Base-by-base conservation (phyloP, 1,140 invertebrate species). In the Lepidurus arcticus region DNA sequence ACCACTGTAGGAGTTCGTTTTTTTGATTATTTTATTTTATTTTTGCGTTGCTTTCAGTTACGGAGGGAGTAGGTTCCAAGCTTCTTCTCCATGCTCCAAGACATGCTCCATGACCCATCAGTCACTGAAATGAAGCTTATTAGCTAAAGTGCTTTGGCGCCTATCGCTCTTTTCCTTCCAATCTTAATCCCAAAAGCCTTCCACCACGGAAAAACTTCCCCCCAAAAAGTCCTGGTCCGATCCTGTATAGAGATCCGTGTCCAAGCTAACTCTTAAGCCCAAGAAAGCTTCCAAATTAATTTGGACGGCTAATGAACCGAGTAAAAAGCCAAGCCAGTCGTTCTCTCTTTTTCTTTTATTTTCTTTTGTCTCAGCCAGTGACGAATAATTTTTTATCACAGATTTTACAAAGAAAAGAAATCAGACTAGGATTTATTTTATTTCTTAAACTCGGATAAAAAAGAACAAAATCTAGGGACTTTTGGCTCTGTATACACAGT, bases 91-190 rank as follows among this genome's bases (percentile, higher is more conserved):
- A n/a, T n/a, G n/a, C n/a, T n/a, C n/a, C n/a, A 34, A 34, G 53
- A 13, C 53, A 21, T n/a, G 53, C 53, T n/a, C 53, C 53, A 65
- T 65, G 16, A 21, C 53, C 53, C 53, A 65, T 65, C 53, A 65
- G 53, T 65, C 53, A 65, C n/a, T n/a, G 53, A 65, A 65, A 65
- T 65, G 16, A 65, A 65, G 53, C 53, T 65, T 65, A 65, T 65
- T 21, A 65, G 21, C 53, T 65, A 13, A 65, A 65, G 53, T 65
- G 53, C 53, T 65, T 65, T 65, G 53, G 53, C 53, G 53, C 53
- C 53, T 65, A n/a, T 65, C 53, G 53, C 53, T 7, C 16, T 13
- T n/a, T 65, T 7, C 53, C 7, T 34, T 3, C 34, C 34, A 4
- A 4, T 34, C 34, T 34, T 3, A 34, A 34, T 34, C 34, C 34